Evolutionary conservation across 1,140 invertebrate species (phyloP).

Genomic region (Drosophila aff.): DNA sequence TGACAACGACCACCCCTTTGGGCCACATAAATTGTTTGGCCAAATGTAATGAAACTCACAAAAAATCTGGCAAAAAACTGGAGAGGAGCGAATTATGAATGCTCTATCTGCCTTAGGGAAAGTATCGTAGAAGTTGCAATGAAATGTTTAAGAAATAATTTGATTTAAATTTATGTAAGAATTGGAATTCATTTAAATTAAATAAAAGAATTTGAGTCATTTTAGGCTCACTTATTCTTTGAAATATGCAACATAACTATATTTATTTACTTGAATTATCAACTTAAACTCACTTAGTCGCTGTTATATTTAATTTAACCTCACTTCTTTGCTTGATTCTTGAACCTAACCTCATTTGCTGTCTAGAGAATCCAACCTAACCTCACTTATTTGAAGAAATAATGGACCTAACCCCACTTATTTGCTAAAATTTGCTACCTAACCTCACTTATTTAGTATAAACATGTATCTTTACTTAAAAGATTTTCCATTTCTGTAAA

Average conservation of each 20-base stretch:
- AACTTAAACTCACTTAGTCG: neutral
- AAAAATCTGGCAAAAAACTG: conserved; percentile 8
- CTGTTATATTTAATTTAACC: neutral
- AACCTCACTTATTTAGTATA: too few relatives aligned
- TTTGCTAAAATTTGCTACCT: too few relatives aligned
- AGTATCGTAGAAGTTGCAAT: neutral
- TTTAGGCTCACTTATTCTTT: neutral
- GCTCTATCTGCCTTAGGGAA: neutral
- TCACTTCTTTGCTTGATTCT: neutral
- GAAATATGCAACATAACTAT: neutral
- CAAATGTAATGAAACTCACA: conserved; percentile 67
- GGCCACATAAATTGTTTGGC: conserved; percentile 72
- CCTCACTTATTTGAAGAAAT: too few relatives aligned
- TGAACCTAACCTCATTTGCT: too few relatives aligned
- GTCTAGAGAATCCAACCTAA: too few relatives aligned
- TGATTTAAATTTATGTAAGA: neutral
- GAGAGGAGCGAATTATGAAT: neutral
- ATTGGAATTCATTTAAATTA: neutral
- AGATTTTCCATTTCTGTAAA: neutral
- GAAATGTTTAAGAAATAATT: neutral
- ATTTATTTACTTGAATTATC: neutral
- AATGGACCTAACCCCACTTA: too few relatives aligned
- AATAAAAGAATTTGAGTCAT: neutral
- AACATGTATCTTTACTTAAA: neutral
- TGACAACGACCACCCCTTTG: conserved; percentile 51